These are phyloP conservation scores for Drosophila algonquin DNA, from an alignment of 2,888 invertebrate genomes.

Conservation along the genomic window DNA sequence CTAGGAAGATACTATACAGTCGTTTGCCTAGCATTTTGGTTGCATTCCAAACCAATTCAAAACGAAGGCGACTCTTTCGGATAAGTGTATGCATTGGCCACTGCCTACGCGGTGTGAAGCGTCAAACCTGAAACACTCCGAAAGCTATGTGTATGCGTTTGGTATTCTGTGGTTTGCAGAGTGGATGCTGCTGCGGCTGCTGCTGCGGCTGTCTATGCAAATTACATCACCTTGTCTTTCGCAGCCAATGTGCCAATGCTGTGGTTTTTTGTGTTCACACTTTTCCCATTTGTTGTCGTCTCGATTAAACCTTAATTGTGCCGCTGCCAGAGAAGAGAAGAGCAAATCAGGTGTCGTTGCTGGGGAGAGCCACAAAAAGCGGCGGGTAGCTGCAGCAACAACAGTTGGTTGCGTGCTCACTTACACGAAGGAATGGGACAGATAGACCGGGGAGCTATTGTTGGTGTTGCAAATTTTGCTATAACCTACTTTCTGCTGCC, in stretches of 20 bases:
- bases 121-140: conserved; percentile 70
- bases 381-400: conserved; percentile 28
- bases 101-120: conserved; percentile 28
- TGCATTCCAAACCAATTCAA: not conserved
- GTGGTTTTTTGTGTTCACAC: conserved; percentile 39
- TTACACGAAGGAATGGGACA: not conserved
- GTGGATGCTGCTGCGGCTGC: conserved; percentile 26
- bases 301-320: conserved; percentile 72
- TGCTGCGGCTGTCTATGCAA: conserved; percentile 64
- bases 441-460: conserved; percentile 2
- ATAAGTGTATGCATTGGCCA: conserved; percentile 20
- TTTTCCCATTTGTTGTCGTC: conserved; percentile 48
- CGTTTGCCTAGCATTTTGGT: no score
- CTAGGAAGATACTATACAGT: no score
- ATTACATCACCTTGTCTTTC: conserved; percentile 66
- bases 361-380: conserved; percentile 2
- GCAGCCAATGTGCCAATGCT: conserved; percentile 15
- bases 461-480: conserved; percentile 58
- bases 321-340: conserved; percentile 35
- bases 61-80: not conserved
- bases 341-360: not conserved
- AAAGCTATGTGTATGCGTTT: conserved; percentile 53
- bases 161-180: conserved; percentile 40
- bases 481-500: conserved; percentile 64
- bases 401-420: conserved; percentile 66